phyloP scores from a whole-genome alignment of 2,888 invertebrate genomes.

The Cheilosia impressa region DNA sequence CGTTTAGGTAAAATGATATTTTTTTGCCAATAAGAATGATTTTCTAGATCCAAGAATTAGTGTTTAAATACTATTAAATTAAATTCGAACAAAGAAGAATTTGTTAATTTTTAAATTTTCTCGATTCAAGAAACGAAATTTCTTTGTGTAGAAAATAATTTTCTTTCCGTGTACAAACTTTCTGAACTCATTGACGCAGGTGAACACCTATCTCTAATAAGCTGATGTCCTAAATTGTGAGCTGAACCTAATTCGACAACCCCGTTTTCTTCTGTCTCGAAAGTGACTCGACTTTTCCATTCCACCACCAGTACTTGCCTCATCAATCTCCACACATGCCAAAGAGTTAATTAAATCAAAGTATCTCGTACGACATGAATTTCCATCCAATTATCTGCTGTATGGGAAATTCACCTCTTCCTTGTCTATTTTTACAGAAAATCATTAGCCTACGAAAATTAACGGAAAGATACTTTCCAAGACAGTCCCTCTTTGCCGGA shows the following conservation, averaged over 20 bases:
- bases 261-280: neutral
- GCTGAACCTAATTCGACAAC: neutral
- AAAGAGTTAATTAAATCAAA: constrained; percentile 45
- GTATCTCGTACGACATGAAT: constrained; percentile 66
- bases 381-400: constrained; percentile 70
- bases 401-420: constrained; percentile 30
- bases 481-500: neutral
- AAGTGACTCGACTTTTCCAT: neutral
- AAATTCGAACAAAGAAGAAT: too few species aligned
- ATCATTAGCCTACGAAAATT: constrained; percentile 26
- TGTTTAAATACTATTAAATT: too few species aligned
- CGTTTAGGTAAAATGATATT: too few species aligned
- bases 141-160: too few species aligned
- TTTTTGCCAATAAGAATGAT: too few species aligned
- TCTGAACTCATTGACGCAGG: too few species aligned
- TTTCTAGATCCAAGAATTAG: too few species aligned
- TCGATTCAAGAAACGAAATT: too few species aligned
- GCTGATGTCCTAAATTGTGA: too few species aligned
- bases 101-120: too few species aligned
- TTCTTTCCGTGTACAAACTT: too few species aligned
- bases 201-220: too few species aligned
- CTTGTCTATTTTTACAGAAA: constrained; percentile 35
- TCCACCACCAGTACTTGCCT: neutral
- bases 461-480: constrained; percentile 1
- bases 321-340: constrained; percentile 21